phyloP scores from a whole-genome alignment of 2,797 vertebrate species.

The Esox lucius region DNA sequence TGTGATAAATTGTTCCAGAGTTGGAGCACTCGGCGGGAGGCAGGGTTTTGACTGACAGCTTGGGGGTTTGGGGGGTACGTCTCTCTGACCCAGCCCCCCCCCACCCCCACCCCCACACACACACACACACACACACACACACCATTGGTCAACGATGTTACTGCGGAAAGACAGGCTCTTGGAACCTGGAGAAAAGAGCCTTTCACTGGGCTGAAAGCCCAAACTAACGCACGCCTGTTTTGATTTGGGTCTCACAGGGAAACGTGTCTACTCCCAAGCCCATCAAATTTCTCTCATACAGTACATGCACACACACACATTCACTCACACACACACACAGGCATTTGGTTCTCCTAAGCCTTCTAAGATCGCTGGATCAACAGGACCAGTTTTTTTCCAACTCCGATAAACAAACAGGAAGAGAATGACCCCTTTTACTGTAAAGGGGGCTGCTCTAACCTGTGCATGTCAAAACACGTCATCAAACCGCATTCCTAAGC shows the following conservation, averaged over 20 bases:
- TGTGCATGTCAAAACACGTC: background rate
- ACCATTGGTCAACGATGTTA: background rate
- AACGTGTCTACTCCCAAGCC: background rate
- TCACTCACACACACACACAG: background rate
- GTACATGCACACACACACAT: background rate
- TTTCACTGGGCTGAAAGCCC: background rate
- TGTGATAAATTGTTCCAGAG: conserved; percentile 3
- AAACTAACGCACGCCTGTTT: background rate
- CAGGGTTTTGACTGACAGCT: background rate
- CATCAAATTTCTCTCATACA: background rate
- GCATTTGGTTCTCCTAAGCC: too few relatives aligned
- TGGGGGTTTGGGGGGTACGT: background rate
- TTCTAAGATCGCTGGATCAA: background rate
- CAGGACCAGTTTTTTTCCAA: background rate
- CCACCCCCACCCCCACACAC: too few relatives aligned
- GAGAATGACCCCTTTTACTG: background rate
- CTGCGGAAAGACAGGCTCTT: background rate
- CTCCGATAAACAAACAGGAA: background rate
- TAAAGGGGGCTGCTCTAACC: background rate
- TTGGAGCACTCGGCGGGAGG: background rate
- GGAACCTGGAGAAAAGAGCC: background rate
- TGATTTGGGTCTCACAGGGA: background rate
- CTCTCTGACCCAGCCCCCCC: background rate
- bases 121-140: too few relatives aligned
- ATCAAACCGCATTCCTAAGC: background rate